A percentile compares a stretch with the other conserved stretches of the same genome.
Conservation (phyloP, 2,888 invertebrate species). For the Spisula subtruncata region DNA sequence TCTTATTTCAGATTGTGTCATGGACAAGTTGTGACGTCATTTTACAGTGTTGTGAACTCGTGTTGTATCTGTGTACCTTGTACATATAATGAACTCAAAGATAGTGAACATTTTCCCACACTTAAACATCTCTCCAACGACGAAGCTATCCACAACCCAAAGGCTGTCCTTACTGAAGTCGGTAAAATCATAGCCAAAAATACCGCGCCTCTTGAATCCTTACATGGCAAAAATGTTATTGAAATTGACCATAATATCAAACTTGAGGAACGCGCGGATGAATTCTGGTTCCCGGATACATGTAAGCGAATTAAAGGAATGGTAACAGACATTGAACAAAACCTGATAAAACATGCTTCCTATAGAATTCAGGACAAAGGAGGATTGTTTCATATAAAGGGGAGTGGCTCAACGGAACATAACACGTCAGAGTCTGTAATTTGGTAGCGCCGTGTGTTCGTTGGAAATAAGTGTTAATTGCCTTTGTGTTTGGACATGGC, state of each 20-base stretch:
- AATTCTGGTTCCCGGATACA: constrained; percentile 80
- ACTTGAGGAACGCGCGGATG: constrained; percentile 79
- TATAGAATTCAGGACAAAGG: constrained; percentile 83
- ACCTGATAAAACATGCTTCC: constrained; percentile 79
- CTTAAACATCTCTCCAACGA: constrained; percentile 74
- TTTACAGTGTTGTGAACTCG: constrained; percentile 83
- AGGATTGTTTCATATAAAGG: constrained; percentile 81
- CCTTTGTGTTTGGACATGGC: no score
- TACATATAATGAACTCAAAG: constrained; percentile 80
- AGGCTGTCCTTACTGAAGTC: constrained; percentile 78
- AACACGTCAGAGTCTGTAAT: constrained; percentile 80
- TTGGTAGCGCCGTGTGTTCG: constrained; percentile 53
- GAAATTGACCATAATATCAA: constrained; percentile 84
- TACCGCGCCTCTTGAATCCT: constrained; percentile 79
- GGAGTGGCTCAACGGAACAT: constrained; percentile 79
- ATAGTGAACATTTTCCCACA: constrained; percentile 76
- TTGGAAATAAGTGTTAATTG: no score
- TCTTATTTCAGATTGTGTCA: constrained; percentile 72
- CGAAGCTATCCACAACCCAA: constrained; percentile 74
- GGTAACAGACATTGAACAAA: constrained; percentile 81
- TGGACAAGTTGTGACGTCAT: constrained; percentile 82
- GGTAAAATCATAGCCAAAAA: constrained; percentile 83
- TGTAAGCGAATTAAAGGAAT: constrained; percentile 78
- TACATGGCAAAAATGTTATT: constrained; percentile 84
- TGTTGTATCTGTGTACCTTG: constrained; percentile 85